Evolutionary conservation across 2,888 invertebrate genomes (phyloP), one percentile per base, ranked within the genome.

Genomic region (Coremacera marginata): DNA sequence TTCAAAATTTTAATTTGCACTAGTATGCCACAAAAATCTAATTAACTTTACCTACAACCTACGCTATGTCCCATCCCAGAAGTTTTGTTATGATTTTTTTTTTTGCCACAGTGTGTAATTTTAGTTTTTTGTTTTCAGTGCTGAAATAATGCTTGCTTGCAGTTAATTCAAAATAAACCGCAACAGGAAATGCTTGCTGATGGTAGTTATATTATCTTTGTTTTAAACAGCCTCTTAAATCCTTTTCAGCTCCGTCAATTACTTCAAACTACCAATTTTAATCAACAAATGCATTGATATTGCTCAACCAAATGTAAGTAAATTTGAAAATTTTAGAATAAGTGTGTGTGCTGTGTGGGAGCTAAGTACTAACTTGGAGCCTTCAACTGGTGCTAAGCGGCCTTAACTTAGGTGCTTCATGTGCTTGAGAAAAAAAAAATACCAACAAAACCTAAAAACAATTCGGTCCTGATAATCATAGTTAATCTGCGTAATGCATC

Each of bases 201-300:
- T 44, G 14, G 14, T 44, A 2, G n/a, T 44, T 11, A 44, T 44
- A 44, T 44, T 25, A 25, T 25, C 9, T 25, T 25, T 60, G 31
- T 65, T 31, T 34, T 14, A 19, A 25, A 31, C 2, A 4, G 60
- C 34, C 9, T 37, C 14, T 31, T 37, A 51, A 70, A 52, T 52
- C 25, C 27, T 44, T 70, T 78, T 73, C 75, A 76, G 70, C 65
- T 75, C 25, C 76, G 74, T 37, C 16, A 16, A 70, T 62, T 76
- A 51, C 62, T 75, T 51, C 75, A 81, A 84, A 84, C 84, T 82
- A 82, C 86, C 84, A 87, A 88, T 88, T 89, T 88, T 86, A 89
- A 89, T 89, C 88, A 89, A 84, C 84, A 88, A 89, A 89, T 89
- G 88, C 86, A 88, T 89, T 89, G 87, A 87, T 82, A 86, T 83